phyloP scores from a whole-genome alignment of 2,797 vertebrate species.

The Sardinella longiceps region DNA sequence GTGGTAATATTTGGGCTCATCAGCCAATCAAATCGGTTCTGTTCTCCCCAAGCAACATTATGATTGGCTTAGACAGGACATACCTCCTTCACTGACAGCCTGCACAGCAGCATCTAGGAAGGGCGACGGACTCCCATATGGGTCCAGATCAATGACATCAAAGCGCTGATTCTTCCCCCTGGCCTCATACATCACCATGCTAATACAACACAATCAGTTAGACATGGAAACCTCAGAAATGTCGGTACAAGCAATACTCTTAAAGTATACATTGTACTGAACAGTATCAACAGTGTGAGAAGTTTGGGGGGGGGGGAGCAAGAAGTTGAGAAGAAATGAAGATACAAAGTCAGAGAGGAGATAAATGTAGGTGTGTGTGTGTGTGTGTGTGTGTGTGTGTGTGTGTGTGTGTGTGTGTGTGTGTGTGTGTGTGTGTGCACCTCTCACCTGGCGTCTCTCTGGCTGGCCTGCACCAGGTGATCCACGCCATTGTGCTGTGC shows the following conservation, averaged over 20 bases:
- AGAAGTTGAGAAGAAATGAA: neutral
- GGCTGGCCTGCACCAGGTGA: slow-evolving; percentile 79
- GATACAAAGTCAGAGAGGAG: neutral
- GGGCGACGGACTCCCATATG: slow-evolving; percentile 85
- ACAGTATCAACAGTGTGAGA: neutral
- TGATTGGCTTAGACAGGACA: slow-evolving; percentile 28
- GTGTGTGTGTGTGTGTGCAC: neutral
- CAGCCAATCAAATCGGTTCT: neutral
- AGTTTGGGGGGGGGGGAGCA: neutral
- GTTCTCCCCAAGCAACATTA: neutral
- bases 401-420: too few relatives aligned
- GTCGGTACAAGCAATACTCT: too few relatives aligned
- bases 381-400: too few relatives aligned
- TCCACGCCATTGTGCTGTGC: slow-evolving; percentile 77
- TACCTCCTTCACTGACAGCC: slow-evolving; percentile 89
- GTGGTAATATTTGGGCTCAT: neutral
- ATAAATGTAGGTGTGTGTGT: too few relatives aligned
- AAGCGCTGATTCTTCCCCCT: slow-evolving; percentile 77
- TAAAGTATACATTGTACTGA: neutral
- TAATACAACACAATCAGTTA: slow-evolving; percentile 49
- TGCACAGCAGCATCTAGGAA: slow-evolving; percentile 91
- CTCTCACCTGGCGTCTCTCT: slow-evolving; percentile 85
- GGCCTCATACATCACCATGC: slow-evolving; percentile 88
- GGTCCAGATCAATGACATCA: slow-evolving; percentile 91
- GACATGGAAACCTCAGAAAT: neutral